A percentile compares a stretch with the other conserved stretches of the same genome.
These are phyloP conservation scores for Luidia sarsii DNA, from an alignment of 53 echinoderm and acorn worm species.

Conservation along the genomic window DNA sequence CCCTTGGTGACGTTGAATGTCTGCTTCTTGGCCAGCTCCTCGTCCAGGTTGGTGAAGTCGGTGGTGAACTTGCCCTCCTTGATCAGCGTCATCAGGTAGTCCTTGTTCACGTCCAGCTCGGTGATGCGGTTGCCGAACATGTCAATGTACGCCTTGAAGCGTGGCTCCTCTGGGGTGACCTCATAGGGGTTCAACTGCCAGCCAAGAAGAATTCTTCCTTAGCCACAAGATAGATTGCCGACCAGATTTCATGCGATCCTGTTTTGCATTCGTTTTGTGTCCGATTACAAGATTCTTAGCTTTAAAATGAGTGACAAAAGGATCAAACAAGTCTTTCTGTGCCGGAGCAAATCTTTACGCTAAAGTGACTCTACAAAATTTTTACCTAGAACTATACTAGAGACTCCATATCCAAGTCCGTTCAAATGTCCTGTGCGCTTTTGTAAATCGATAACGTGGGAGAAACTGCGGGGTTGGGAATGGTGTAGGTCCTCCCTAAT, in stretches of 20 bases:
- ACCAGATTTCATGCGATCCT: too few relatives aligned
- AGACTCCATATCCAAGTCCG: too few relatives aligned
- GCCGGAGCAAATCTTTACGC: too few relatives aligned
- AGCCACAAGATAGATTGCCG: too few relatives aligned
- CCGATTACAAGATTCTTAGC: too few relatives aligned
- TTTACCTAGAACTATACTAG: too few relatives aligned
- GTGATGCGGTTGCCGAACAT: constrained; percentile 52
- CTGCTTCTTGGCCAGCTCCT: constrained; percentile 46
- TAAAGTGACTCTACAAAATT: too few relatives aligned
- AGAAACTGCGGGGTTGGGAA: background rate
- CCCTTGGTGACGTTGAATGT: constrained; percentile 63
- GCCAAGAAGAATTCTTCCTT: too few relatives aligned
- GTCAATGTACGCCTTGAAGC: constrained; percentile 1
- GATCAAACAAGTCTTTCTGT: too few relatives aligned
- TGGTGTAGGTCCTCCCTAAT: background rate
- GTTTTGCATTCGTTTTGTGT: too few relatives aligned
- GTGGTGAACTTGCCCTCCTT: constrained; percentile 65
- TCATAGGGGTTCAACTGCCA: constrained; percentile 37
- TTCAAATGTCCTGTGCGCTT: too few relatives aligned
- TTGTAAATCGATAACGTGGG: background rate
- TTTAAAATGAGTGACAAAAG: too few relatives aligned
- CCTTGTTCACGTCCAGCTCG: constrained; percentile 50
- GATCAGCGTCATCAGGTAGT: constrained; percentile 53
- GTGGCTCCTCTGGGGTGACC: constrained; percentile 35
- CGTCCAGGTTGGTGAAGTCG: constrained; percentile 53